phyloP scores from a whole-genome alignment of 2,797 vertebrate genomes.

The Paguma larvata region DNA sequence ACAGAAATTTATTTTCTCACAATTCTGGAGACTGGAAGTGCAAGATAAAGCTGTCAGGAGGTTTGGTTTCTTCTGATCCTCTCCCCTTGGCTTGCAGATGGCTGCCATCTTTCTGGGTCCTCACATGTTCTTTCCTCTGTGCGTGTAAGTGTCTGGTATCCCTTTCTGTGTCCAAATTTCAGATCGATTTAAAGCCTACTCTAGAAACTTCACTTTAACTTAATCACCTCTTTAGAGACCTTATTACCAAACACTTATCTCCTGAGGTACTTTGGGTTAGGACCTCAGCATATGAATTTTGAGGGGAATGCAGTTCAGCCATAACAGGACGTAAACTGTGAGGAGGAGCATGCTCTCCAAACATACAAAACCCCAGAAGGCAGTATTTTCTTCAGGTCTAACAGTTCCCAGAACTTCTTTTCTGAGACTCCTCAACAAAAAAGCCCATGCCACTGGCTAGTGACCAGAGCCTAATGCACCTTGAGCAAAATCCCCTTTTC shows the following conservation, averaged over 20 bases:
- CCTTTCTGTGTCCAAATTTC: background rate
- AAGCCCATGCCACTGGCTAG: background rate
- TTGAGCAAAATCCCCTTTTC: background rate
- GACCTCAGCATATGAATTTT: background rate
- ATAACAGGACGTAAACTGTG: background rate
- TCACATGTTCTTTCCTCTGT: background rate
- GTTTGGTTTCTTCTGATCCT: background rate
- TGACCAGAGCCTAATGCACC: background rate
- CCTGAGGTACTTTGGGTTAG: background rate
- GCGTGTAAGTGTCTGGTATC: background rate
- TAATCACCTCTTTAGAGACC: background rate
- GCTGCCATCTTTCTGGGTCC: background rate
- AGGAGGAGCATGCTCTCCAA: background rate
- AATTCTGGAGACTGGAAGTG: background rate
- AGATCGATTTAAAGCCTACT: background rate
- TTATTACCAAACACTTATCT: background rate
- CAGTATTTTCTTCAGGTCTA: background rate
- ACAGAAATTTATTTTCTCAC: background rate
- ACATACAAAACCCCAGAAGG: background rate
- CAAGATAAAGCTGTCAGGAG: background rate
- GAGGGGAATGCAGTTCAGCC: background rate
- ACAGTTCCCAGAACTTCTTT: background rate
- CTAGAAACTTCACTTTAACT: background rate
- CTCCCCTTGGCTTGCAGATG: background rate
- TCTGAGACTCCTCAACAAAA: background rate